Evolutionary conservation across 37 sponge, comb jelly and placozoan genomes (phyloP).

Genomic region (Amphimedon queenslandica): DNA sequence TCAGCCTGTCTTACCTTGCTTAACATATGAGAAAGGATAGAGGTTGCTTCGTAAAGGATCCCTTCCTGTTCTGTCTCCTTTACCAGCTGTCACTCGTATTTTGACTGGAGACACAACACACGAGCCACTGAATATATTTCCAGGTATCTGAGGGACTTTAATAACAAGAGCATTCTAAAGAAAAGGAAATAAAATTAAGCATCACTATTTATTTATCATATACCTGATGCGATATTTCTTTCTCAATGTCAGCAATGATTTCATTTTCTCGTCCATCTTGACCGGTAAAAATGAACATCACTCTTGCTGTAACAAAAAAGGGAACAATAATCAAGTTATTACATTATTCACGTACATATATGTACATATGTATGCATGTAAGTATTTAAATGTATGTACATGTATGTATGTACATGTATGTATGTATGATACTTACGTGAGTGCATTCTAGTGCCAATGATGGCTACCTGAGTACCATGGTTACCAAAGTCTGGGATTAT

Average conservation of each 20-base stretch:
- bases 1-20: constrained; percentile 5
- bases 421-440: no score
- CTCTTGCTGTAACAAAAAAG: constrained; percentile 40
- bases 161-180: constrained; percentile 53
- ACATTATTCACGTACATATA: no score
- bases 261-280: constrained; percentile 18
- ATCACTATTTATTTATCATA: no score
- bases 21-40: constrained; percentile 36
- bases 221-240: constrained; percentile 62
- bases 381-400: no score
- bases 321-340: no score
- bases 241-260: constrained; percentile 34
- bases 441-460: constrained; percentile 70
- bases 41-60: constrained; percentile 21
- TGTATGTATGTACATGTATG: no score
- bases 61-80: constrained; percentile 6
- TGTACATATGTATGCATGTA: no score
- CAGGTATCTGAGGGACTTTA: constrained; percentile 33
- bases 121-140: not conserved
- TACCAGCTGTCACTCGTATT: constrained; percentile 55
- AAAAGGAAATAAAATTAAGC: not conserved
- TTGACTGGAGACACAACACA: not conserved
- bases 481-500: constrained; percentile 37
- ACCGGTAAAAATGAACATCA: constrained; percentile 17
- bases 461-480: constrained; percentile 48